Conservation (phyloP, 2,888 invertebrate genomes). For the Sminthurinus aureus region DNA sequence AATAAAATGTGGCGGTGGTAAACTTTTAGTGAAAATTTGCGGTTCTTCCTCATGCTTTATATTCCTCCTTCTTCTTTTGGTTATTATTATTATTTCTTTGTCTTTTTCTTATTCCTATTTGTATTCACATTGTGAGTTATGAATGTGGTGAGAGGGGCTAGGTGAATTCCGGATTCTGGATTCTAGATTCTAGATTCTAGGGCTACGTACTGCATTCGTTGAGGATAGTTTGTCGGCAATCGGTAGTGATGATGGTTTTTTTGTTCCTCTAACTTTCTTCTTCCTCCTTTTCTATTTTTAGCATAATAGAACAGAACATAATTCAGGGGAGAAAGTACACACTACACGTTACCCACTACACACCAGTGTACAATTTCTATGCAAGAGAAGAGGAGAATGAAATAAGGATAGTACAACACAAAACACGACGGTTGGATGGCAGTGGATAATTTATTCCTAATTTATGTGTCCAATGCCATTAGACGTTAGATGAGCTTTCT, state of each 20-base stretch:
- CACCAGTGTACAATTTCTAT: neutral
- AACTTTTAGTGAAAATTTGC: neutral
- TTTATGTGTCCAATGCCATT: conserved; percentile 29
- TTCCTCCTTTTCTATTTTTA: neutral
- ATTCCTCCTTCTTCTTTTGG: neutral
- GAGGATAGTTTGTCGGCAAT: no score
- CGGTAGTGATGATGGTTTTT: neutral
- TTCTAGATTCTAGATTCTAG: no score
- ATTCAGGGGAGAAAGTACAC: neutral
- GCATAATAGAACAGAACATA: no score
- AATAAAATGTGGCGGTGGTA: neutral
- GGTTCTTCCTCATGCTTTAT: neutral
- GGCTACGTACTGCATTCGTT: no score
- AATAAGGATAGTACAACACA: neutral
- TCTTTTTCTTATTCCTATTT: neutral
- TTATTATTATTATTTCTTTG: neutral
- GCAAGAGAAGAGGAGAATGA: neutral
- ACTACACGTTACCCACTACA: no score
- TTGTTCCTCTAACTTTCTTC: neutral
- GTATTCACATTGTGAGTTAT: neutral
- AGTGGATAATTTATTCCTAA: conserved; percentile 31
- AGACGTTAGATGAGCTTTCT: conserved; percentile 25
- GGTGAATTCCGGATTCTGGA: no score
- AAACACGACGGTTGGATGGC: neutral
- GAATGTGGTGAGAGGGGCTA: no score